Evolutionary conservation across 1,140 invertebrate species (phyloP).

Genomic region (Uloborus diversus): DNA sequence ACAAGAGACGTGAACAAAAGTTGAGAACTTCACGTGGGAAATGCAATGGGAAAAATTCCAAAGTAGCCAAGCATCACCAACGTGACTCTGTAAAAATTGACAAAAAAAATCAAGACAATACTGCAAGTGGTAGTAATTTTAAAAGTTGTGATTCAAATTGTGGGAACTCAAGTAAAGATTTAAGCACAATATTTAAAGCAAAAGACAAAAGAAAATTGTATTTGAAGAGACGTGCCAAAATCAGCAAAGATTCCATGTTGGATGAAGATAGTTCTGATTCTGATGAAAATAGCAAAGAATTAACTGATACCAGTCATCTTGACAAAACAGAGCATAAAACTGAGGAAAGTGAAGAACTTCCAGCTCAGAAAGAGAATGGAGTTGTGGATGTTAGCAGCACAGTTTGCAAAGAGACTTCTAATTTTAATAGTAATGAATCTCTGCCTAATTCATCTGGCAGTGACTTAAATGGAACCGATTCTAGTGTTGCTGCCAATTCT

Average conservation of each 20-base stretch:
- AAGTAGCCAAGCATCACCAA: background rate
- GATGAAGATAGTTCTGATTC: conserved; percentile 24
- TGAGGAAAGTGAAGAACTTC: background rate
- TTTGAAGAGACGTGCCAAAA: conserved; percentile 5
- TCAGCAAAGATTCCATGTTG: conserved; percentile 1
- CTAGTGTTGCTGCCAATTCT: conserved; percentile 6
- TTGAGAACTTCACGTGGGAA: conserved; percentile 10
- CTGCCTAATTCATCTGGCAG: background rate
- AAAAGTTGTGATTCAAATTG: background rate
- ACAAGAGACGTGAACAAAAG: conserved; percentile 60
- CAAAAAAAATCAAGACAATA: background rate
- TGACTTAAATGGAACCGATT: background rate
- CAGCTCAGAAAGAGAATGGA: background rate
- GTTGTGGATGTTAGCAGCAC: background rate
- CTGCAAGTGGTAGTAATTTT: background rate
- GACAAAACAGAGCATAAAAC: background rate
- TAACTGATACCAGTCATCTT: background rate
- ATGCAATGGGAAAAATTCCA: background rate
- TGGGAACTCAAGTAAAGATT: background rate
- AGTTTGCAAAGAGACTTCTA: background rate
- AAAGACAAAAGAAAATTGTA: conserved; percentile 29
- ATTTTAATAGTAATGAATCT: too few species aligned
- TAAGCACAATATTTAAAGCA: background rate
- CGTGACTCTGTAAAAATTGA: background rate
- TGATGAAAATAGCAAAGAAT: conserved; percentile 8